Conservation (phyloP, 2,888 invertebrate genomes). For the Theretra japonica region DNA sequence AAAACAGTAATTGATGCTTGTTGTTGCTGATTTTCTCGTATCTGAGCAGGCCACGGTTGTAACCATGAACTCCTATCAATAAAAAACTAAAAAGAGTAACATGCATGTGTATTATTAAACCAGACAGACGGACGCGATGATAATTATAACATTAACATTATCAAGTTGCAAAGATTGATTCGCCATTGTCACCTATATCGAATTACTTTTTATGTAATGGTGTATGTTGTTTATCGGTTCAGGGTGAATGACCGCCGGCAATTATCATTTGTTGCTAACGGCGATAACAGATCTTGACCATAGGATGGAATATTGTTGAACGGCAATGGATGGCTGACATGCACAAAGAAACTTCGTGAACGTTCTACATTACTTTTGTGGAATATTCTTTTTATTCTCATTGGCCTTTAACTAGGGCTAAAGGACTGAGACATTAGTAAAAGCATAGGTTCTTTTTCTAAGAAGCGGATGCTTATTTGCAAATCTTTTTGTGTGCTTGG, state of each 20-base stretch:
- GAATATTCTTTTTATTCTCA: neutral
- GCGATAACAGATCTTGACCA: conserved; percentile 44
- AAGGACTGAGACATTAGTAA: no score
- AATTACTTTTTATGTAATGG: conserved; percentile 50
- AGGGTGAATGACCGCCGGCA: conserved; percentile 51
- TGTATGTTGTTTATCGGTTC: conserved; percentile 42
- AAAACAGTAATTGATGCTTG: neutral
- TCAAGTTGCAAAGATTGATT: conserved; percentile 47
- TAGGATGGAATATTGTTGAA: conserved; percentile 35
- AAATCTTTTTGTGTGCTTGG: no score
- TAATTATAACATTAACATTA: conserved; percentile 39
- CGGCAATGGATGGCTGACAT: neutral
- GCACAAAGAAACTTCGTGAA: neutral
- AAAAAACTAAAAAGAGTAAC: conserved; percentile 40
- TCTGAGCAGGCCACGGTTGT: conserved; percentile 48
- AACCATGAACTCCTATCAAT: conserved; percentile 37
- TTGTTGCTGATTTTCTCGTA: conserved; percentile 33
- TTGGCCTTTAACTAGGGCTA: neutral
- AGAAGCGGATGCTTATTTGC: no score
- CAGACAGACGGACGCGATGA: conserved; percentile 41
- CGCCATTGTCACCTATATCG: conserved; percentile 47
- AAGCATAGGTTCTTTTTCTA: no score
- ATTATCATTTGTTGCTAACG: conserved; percentile 56
- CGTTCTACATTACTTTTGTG: neutral
- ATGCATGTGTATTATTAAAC: conserved; percentile 38